Evolutionary conservation across 2,797 vertebrate species (phyloP).

Genomic region (Myoxocephalus aenaeus): DNA sequence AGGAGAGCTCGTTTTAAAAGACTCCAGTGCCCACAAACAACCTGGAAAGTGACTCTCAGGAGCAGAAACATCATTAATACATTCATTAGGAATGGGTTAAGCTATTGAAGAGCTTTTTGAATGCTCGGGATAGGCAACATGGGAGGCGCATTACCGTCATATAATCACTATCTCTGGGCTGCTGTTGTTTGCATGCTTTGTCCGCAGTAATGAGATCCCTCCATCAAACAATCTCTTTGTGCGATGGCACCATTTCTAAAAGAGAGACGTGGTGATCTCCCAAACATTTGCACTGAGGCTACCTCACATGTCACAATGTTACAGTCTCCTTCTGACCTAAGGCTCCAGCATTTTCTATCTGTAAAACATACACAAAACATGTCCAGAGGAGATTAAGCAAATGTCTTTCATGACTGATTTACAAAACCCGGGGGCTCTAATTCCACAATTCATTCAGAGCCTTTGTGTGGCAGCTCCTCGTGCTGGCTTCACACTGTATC

Average conservation of each 20-base stretch:
- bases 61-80: slow-evolving; percentile 74
- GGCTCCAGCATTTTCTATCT: neutral
- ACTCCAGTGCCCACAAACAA: slow-evolving; percentile 69
- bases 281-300: slow-evolving; percentile 17
- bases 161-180: slow-evolving; percentile 51
- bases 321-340: neutral
- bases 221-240: slow-evolving; percentile 47
- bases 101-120: slow-evolving; percentile 53
- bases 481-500: neutral
- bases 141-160: slow-evolving; percentile 54
- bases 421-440: slow-evolving; percentile 19
- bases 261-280: slow-evolving; percentile 23
- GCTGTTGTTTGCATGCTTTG: slow-evolving; percentile 52
- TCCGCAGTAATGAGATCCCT: slow-evolving; percentile 58
- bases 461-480: neutral
- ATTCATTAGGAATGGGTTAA: slow-evolving; percentile 69
- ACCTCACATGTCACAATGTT: slow-evolving; percentile 5
- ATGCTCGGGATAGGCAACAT: slow-evolving; percentile 44
- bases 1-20: slow-evolving; percentile 70
- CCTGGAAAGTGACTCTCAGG: slow-evolving; percentile 67
- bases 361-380: neutral
- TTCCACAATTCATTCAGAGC: slow-evolving; percentile 5
- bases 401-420: slow-evolving; percentile 22
- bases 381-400: slow-evolving; percentile 19
- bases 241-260: slow-evolving; percentile 34